phyloP scores from a whole-genome alignment of 2,113 vertebrate genomes.

The Corydoras sp. region DNA sequence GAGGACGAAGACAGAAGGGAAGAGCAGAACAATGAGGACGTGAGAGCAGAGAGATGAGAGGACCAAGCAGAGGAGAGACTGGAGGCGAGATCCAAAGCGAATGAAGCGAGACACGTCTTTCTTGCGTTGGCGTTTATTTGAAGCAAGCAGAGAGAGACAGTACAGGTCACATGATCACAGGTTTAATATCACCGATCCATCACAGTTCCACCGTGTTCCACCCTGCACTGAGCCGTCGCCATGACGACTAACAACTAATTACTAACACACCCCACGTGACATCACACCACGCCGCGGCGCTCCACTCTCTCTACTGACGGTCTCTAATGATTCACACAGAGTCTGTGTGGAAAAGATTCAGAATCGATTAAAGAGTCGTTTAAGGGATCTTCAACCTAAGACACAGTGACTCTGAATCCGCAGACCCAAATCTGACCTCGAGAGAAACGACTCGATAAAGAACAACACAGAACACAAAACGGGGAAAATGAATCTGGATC shows the following conservation, averaged over 20 bases:
- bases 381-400: too few species aligned
- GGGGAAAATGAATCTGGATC: too few species aligned
- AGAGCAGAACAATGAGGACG: not conserved
- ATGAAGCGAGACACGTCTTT: constrained; percentile 65
- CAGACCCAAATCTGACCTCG: too few species aligned
- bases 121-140: constrained; percentile 89
- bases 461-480: too few species aligned
- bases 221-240: not conserved
- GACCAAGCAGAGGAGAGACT: not conserved
- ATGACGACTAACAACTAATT: too few species aligned
- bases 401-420: too few species aligned
- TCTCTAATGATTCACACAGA: not conserved
- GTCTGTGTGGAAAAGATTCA: not conserved
- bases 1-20: not conserved
- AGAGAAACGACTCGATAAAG: too few species aligned
- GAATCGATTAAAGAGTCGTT: not conserved
- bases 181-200: constrained; percentile 65
- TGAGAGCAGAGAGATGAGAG: not conserved
- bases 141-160: constrained; percentile 82
- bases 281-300: too few species aligned
- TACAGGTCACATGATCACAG: constrained; percentile 92
- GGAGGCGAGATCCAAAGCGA: constrained; percentile 35
- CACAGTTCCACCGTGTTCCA: constrained; percentile 56
- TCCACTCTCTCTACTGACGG: too few species aligned
- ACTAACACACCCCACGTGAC: too few species aligned